Evolutionary conservation across 2,797 vertebrate genomes (phyloP), one percentile per base, ranked within the genome.

Genomic region (Knipowitschia caucasica): DNA sequence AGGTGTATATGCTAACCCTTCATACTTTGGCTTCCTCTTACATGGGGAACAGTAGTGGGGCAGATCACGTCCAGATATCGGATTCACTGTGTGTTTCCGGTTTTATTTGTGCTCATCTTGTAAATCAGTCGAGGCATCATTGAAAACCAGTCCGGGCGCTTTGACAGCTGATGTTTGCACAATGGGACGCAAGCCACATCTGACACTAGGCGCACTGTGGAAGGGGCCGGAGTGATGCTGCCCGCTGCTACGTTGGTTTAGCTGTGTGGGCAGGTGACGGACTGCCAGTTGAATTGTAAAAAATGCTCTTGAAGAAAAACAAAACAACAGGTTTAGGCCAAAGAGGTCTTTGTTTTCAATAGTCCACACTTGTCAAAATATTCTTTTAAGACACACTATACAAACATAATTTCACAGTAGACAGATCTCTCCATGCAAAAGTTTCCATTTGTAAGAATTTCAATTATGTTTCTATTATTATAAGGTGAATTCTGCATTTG

Each of bases 71-170:
- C 55, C 26, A 5, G 23, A n/a, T 66, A 75, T 74, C 71, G 30
- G n/a, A n/a, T 53, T 1, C 18, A 26, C 61, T 60, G 49, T 47
- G 63, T 60, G 49, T 47, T 18, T 75, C 61, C 8, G 38, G 52
- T 62, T 75, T 54, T 73, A 62, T 69, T 70, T 58, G 3, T 29
- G 24, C 57, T 36, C 27, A 3, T 7, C 50, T 80, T 47, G 14
- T 62, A 70, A 76, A 59, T 69, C 14, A n/a, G 34, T 64, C 69
- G 69, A 53, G 62, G 67, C 56, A 45, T 29, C 33, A 59, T 64
- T 69, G 43, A n/a, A 12, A 65, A 59, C 24, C 49, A 57, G 69
- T 51, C 64, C 45, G 23, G 2, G 4, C 24, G 40, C 57, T 59
- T 18, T 18, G 4, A 57, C 6, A 53, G 56, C 55, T 71, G 68